These are phyloP conservation scores for Lepisosteus oculatus DNA, from an alignment of 2,113 vertebrate species.

Conservation along the genomic window DNA sequence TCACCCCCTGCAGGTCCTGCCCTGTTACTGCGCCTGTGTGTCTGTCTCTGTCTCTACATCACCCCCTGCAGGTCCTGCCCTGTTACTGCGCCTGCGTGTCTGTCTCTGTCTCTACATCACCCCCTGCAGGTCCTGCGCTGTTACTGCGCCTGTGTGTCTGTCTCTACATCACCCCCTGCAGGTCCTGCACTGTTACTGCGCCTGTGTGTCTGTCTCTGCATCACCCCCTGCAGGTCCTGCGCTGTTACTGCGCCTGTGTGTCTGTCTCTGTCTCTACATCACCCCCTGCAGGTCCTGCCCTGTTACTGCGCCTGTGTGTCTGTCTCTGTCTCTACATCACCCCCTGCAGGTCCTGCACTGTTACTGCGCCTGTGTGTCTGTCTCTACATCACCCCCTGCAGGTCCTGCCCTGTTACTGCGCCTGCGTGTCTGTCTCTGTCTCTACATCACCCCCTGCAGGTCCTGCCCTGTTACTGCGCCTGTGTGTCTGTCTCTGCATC, in stretches of 20 bases:
- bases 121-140: not conserved
- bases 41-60: not conserved
- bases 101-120: no score
- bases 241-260: no score
- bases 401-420: constrained; percentile 38
- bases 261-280: no score
- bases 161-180: constrained; percentile 32
- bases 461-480: no score
- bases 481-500: no score
- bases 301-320: not conserved
- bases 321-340: constrained; percentile 32
- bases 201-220: constrained; percentile 14
- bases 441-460: no score
- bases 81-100: no score
- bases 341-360: not conserved
- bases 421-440: not conserved
- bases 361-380: no score
- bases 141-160: not conserved
- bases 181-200: constrained; percentile 20
- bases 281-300: not conserved
- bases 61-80: no score
- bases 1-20: constrained; percentile 22
- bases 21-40: constrained; percentile 24
- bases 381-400: constrained; percentile 3
- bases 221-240: no score